Evolutionary conservation across 2,888 invertebrate species (phyloP).

Genomic region (Vannuccia rotundouncinata): DNA sequence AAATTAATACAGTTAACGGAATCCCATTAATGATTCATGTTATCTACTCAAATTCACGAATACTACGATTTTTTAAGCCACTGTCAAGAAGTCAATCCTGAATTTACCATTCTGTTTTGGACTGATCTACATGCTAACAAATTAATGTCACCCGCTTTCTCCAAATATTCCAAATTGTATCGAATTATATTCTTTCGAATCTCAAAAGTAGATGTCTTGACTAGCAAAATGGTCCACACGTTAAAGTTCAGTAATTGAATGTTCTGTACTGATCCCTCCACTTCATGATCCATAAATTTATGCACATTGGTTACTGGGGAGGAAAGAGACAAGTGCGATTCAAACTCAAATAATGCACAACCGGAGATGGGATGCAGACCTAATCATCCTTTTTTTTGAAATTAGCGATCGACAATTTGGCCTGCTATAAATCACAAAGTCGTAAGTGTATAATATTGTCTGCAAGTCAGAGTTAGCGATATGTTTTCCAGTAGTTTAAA

Average conservation of each 20-base stretch:
- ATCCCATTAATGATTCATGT: not conserved
- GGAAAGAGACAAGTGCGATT: not conserved
- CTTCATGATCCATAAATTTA: not conserved
- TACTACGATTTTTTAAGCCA: not conserved
- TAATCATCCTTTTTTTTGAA: conserved; percentile 20
- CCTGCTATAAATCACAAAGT: not conserved
- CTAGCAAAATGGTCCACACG: not conserved
- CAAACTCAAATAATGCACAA: not conserved
- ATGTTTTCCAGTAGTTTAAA: no score
- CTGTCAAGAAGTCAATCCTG: not conserved
- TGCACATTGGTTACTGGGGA: not conserved
- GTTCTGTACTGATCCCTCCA: not conserved
- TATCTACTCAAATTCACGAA: not conserved
- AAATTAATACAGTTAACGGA: no score
- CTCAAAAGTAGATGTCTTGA: not conserved
- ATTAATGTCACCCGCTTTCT: not conserved
- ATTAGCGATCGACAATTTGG: not conserved
- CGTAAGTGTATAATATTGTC: no score
- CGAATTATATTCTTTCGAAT: not conserved
- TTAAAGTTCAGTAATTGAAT: not conserved
- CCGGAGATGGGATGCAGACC: conserved; percentile 5
- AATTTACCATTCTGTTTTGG: not conserved
- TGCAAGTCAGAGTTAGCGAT: no score
- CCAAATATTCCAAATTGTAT: not conserved
- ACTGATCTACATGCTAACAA: not conserved